phyloP scores from a whole-genome alignment of 2,888 invertebrate genomes.

The Phaonia tiefii region DNA sequence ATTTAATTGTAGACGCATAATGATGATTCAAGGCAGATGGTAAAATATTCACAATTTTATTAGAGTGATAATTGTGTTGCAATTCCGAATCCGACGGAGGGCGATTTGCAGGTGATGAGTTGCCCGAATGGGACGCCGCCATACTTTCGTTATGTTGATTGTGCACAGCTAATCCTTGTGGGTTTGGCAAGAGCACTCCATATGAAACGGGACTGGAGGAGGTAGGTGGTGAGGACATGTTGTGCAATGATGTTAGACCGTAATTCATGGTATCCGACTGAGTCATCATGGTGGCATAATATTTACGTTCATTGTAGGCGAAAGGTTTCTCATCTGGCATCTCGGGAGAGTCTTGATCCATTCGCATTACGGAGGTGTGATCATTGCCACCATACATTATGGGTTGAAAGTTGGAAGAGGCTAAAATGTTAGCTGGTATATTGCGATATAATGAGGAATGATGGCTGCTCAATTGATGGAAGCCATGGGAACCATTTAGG shows the following conservation, averaged over 20 bases:
- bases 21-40: conserved; percentile 74
- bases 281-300: conserved; percentile 72
- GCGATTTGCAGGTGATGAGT: conserved; percentile 72
- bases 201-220: conserved; percentile 75
- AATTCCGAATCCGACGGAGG: conserved; percentile 74
- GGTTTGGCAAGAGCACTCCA: conserved; percentile 71
- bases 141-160: neutral
- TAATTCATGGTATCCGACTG: conserved; percentile 64
- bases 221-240: conserved; percentile 74
- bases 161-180: conserved; percentile 47
- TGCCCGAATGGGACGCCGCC: conserved; percentile 69
- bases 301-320: conserved; percentile 77
- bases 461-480: conserved; percentile 66
- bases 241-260: conserved; percentile 65
- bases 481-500: conserved; percentile 60
- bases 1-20: conserved; percentile 79
- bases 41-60: conserved; percentile 64
- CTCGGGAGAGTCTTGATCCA: conserved; percentile 75
- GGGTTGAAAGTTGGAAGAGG: conserved; percentile 74
- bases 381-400: conserved; percentile 68
- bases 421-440: conserved; percentile 72
- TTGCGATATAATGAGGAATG: conserved; percentile 73
- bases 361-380: conserved; percentile 68
- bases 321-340: conserved; percentile 78
- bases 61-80: conserved; percentile 61